Conservation (phyloP, 35 echinoderm and acorn worm species). For the Eucidaris tribuloides region DNA sequence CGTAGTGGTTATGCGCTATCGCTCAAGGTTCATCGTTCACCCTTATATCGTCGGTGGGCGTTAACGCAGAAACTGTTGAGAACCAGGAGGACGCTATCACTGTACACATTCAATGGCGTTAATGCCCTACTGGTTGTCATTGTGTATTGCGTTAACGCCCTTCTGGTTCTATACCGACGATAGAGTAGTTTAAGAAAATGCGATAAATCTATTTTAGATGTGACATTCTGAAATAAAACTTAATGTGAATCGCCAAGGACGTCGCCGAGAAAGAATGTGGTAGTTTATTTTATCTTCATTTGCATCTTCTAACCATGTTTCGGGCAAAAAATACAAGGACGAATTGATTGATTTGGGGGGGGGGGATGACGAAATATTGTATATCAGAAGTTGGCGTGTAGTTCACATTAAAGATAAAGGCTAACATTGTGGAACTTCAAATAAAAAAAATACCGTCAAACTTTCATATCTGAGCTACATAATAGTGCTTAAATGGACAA, state of each 20-base stretch:
- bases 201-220: not conserved
- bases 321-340: slow-evolving; percentile 19
- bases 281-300: slow-evolving; percentile 32
- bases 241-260: not conserved
- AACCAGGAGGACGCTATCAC: not conserved
- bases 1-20: no score
- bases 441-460: not conserved
- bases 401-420: not conserved
- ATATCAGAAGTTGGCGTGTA: no score
- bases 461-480: not conserved
- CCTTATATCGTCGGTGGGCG: no score
- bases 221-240: no score
- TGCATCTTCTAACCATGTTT: not conserved
- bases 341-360: no score
- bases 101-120: not conserved
- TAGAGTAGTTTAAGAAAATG: not conserved
- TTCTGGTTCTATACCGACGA: not conserved
- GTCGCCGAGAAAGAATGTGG: not conserved
- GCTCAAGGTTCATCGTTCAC: no score
- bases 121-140: not conserved
- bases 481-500: no score
- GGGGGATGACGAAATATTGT: no score
- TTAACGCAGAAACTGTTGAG: not conserved
- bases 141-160: not conserved
- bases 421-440: not conserved